Evolutionary conservation across 2,888 invertebrate genomes (phyloP).

Genomic region (Calliscelio sp.): DNA sequence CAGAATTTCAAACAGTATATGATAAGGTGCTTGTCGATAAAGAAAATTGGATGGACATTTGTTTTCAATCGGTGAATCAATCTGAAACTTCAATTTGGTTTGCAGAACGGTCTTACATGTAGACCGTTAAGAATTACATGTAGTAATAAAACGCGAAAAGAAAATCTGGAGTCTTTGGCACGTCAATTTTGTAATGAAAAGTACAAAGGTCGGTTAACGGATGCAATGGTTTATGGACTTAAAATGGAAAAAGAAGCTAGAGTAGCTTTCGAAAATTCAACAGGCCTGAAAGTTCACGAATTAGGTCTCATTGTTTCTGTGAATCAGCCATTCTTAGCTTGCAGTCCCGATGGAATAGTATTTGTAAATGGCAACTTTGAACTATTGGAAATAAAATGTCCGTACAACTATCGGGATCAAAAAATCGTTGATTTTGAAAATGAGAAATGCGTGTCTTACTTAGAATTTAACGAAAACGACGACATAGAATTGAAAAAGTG

Average conservation of each 20-base stretch:
- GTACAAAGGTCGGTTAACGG: slow-evolving; percentile 2
- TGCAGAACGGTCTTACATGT: too few species aligned
- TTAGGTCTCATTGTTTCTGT: slow-evolving; percentile 5
- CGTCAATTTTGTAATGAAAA: slow-evolving; percentile 1
- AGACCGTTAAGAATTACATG: slow-evolving; percentile 41
- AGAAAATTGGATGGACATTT: slow-evolving; percentile 31
- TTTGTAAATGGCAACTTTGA: slow-evolving; percentile 35
- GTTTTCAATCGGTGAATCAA: slow-evolving; percentile 48
- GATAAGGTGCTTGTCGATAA: slow-evolving; percentile 32
- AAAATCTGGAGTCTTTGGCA: slow-evolving; percentile 26
- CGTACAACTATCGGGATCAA: neutral
- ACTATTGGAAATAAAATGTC: neutral
- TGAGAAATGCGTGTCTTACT: neutral
- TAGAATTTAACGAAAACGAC: slow-evolving; percentile 7
- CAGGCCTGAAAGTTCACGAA: neutral
- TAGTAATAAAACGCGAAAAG: slow-evolving; percentile 1
- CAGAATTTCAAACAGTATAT: neutral
- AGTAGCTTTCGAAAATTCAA: neutral
- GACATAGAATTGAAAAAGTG: slow-evolving; percentile 11
- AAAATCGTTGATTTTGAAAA: slow-evolving; percentile 6
- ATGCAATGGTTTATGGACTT: neutral
- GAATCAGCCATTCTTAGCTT: slow-evolving; percentile 43
- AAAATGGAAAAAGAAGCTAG: neutral
- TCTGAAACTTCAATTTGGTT: slow-evolving; percentile 31
- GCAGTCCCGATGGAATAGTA: slow-evolving; percentile 51